Evolutionary conservation across 92 coral and sea anemone species (phyloP), one percentile per base, ranked within the genome.

Genomic region (Isaurus tuberculatus): DNA sequence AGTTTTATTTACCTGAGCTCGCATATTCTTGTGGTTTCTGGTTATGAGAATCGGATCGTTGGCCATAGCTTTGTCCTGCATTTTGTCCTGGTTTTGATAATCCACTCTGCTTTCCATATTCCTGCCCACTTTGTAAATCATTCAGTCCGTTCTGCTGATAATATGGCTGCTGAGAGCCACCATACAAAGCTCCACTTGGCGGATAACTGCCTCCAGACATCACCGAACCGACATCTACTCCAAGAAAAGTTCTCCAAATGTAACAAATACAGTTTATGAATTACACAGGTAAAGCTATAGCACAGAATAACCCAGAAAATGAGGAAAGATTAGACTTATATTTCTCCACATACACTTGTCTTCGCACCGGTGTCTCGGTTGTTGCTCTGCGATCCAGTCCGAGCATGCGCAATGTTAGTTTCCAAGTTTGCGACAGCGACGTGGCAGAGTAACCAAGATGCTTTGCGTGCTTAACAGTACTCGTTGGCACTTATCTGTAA

Each of bases 121-220:
- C 81, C 65, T 73, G 80, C 23, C 91, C 67, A 70, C 89, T 83
- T 49, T 81, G 90, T 75, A 86, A 89, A 85, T 89, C 90, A 84
- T 91, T 91, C 83, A 89, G 75, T 57, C 88, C 89, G 70, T 87
- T 92, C 84, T 84, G 91, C 75, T 86, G 86, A 82, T 36, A 83
- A 82, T 84, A 89, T 68, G 97, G 46, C 86, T 91, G 88, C 90
- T 80, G 94, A 82, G 88, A 89, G 86, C 89, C 91, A 73, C 90
- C 94, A 84, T 94, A 92, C 86, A 89, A 84, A 53, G 93, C 79
- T 65, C 83, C 83, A 78, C 88, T 87, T 83, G 91, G 88, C 64
- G 93, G 91, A 82, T 84, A 83, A 70, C 90, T 79, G 51, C 80
- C 91, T 74, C 91, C 93, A 84, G 98, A 94, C 98, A 94, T 94